Base-by-base conservation (phyloP, 2,888 invertebrate species). In the Vannuccia rotundouncinata region DNA sequence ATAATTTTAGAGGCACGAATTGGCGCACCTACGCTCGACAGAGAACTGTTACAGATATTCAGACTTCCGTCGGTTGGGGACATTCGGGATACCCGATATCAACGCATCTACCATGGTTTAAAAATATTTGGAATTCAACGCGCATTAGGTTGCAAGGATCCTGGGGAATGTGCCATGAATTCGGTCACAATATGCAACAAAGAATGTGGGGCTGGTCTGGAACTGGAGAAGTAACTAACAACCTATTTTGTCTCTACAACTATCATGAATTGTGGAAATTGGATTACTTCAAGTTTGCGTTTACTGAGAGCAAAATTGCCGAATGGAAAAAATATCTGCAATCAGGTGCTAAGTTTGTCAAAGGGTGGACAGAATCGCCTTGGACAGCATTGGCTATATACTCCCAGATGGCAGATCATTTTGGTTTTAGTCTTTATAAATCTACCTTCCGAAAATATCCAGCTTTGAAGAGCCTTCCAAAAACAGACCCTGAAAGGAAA, bases 41-140 rank as follows among this genome's bases (percentile, higher is more conserved):
- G 45, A 60, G 80, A 17, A 27, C 74, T 77, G 74, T 80, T 45
- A 22, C 80, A 31, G 81, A 81, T 31, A 74, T 80, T 10, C 80
- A 81, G 66, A 60, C 66, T 22, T 31, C 80, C 1, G 1, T 45
- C n/a, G 81, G 81, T 2, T 83, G 82, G 79, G 83, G 84, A 81
- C 84, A 84, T 78, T 59, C 82, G 10, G 84, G 84, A 25, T 84
- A 83, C 81, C 84, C 84, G 10, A 83, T 84, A n/a, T 83, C 84
- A n/a, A 82, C 83, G 13, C 31, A 80, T 27, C 13, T 66, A 1
- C n/a, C 29, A 22, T 81, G 81, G 81, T 25, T 59, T 45, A 27
- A 79, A 25, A n/a, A 31, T 29, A 25, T 80, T 1, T 29, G 79
- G 29, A 82, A 82, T 79, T 78, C 31, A 0, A 30, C 73, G 22